Base-by-base conservation (phyloP, 1,140 invertebrate species). In the Lucilia sericata region DNA sequence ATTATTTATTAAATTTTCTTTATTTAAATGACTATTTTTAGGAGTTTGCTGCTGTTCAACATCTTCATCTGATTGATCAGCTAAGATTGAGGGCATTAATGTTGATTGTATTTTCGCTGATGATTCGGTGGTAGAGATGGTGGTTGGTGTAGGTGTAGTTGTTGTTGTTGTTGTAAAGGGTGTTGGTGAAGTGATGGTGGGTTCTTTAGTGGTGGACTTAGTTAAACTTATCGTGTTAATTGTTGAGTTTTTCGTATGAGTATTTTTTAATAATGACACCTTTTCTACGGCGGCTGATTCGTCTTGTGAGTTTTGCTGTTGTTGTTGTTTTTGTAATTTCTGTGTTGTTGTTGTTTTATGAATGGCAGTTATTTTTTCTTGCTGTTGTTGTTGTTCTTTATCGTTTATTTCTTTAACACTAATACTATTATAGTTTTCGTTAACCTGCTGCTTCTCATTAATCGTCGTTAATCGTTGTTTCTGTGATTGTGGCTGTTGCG, bases 341-440 rank as follows among this genome's bases (percentile, higher is more conserved):
- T 75, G 74, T 30, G 25, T 36, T 17, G 49, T 12, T 12, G 13
- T 14, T 55, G 51, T 60, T n/a, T 60, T 60, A 70, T 70, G n/a
- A 70, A 70, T 70, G 65, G 65, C 65, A 70, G 65, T 70, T 70
- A 9, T 21, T 80, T 21, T 2, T 78, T 36, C 34, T 80, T 49
- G 42, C 13, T 80, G 17, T 51, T 49, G 25, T 49, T 49, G n/a
- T 21, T 49, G 0, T 80, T 80, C n/a, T 25, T 49, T 80, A 80
- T 80, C 19, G 36, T 49, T 80, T 25, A 70, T 1, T 70, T 70
- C n/a, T 21, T 42, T 60, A 12, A 51, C 8, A 76, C 76, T 80
- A 80, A 80, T 80, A 80, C 76, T 80, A 80, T 80, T 80, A 36
- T 49, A 8, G 34, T 49, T 80, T 17, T 80, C 76, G 76, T 80